These are phyloP conservation scores for Sinosuthora webbiana DNA, from an alignment of 2,113 vertebrate genomes.

Conservation along the genomic window DNA sequence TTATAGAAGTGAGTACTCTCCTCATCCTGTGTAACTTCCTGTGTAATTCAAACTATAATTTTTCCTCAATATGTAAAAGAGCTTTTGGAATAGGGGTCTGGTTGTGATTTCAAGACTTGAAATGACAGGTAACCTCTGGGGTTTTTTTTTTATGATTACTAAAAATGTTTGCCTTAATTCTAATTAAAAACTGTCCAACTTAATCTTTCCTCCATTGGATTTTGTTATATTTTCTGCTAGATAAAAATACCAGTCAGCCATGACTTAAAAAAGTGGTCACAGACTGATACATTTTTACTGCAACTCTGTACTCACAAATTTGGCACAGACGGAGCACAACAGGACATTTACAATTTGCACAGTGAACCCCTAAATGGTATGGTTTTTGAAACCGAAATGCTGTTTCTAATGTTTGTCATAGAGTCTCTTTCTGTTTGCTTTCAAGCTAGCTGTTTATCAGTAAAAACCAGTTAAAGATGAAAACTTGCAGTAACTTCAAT, in stretches of 20 bases:
- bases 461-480: neutral
- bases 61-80: neutral
- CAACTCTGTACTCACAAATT: neutral
- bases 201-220: neutral
- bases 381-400: neutral
- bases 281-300: neutral
- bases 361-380: neutral
- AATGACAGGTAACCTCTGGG: neutral
- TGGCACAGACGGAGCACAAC: neutral
- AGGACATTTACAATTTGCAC: neutral
- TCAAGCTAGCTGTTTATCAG: neutral
- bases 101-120: neutral
- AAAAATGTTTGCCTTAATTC: neutral
- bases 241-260: neutral
- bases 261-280: neutral
- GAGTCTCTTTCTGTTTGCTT: neutral
- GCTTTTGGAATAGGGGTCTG: neutral
- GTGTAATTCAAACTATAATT: neutral
- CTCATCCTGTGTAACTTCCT: neutral
- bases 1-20: neutral
- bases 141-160: neutral
- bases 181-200: neutral
- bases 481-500: neutral
- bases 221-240: neutral
- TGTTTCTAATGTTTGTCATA: neutral